Evolutionary conservation across 2,113 vertebrate species (phyloP).

Genomic region (Stictonetta naevosa): DNA sequence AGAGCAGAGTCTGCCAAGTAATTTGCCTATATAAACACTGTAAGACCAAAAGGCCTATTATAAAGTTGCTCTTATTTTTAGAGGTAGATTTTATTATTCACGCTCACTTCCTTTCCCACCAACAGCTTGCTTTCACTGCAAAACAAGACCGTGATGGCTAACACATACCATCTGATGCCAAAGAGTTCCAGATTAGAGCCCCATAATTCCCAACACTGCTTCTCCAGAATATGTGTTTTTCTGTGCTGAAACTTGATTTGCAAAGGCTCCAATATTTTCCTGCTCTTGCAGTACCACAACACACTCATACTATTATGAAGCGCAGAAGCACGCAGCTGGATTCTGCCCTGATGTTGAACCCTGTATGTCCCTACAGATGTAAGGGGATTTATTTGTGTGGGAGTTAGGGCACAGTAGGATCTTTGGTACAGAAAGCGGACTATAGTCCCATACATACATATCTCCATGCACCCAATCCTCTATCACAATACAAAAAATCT

Average conservation of each 20-base stretch:
- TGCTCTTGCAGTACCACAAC: neutral
- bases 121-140: neutral
- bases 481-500: neutral
- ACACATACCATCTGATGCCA: neutral
- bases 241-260: neutral
- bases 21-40: conserved; percentile 46
- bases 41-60: neutral
- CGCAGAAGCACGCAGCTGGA: neutral
- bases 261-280: neutral
- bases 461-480: neutral
- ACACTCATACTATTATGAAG: neutral
- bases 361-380: neutral
- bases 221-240: neutral
- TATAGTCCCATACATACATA: neutral
- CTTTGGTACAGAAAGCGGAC: neutral
- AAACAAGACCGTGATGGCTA: neutral
- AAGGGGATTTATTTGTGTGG: neutral
- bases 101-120: neutral
- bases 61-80: conserved; percentile 35
- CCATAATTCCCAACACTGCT: neutral
- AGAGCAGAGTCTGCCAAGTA: conserved; percentile 32
- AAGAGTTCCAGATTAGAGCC: neutral
- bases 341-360: neutral
- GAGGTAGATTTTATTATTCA: conserved; percentile 4
- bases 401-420: neutral